These are phyloP conservation scores for Pluvialis apricaria DNA, from an alignment of 2,113 vertebrate genomes.

Conservation along the genomic window DNA sequence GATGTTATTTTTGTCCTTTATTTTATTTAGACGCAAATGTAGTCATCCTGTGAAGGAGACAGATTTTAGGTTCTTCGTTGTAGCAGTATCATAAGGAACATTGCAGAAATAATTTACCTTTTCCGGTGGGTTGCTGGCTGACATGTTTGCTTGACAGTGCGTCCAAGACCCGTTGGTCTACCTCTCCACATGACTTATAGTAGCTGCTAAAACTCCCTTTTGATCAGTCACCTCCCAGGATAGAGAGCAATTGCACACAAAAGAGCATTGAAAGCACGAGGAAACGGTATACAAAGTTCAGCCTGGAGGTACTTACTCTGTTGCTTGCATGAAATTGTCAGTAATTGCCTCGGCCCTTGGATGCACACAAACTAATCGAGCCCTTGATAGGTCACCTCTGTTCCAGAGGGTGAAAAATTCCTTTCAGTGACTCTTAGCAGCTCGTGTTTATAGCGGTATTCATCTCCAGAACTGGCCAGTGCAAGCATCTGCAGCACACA, in stretches of 20 bases:
- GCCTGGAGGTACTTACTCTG: not conserved
- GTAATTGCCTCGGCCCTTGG: not conserved
- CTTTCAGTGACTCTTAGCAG: not conserved
- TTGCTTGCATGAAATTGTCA: not conserved
- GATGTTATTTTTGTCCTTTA: not conserved
- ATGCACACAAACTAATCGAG: not conserved
- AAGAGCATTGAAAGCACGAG: not conserved
- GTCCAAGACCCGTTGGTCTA: not conserved
- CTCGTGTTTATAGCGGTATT: not conserved
- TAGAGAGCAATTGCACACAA: not conserved
- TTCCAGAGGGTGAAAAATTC: not conserved
- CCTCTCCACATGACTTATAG: not conserved
- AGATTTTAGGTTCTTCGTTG: not conserved
- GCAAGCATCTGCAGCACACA: not conserved
- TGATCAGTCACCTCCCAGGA: not conserved
- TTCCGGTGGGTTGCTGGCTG: constrained; percentile 25
- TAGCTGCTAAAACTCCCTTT: not conserved
- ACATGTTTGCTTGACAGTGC: not conserved
- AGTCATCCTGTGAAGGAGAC: not conserved
- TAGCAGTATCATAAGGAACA: not conserved
- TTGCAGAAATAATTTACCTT: not conserved
- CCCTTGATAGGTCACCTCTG: not conserved
- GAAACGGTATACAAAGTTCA: not conserved
- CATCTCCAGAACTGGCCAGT: not conserved
- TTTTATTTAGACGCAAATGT: constrained; percentile 9